Evolutionary conservation across 1,140 invertebrate species (phyloP), one percentile per base, ranked within the genome.

Genomic region (Sinonovacula constricta): DNA sequence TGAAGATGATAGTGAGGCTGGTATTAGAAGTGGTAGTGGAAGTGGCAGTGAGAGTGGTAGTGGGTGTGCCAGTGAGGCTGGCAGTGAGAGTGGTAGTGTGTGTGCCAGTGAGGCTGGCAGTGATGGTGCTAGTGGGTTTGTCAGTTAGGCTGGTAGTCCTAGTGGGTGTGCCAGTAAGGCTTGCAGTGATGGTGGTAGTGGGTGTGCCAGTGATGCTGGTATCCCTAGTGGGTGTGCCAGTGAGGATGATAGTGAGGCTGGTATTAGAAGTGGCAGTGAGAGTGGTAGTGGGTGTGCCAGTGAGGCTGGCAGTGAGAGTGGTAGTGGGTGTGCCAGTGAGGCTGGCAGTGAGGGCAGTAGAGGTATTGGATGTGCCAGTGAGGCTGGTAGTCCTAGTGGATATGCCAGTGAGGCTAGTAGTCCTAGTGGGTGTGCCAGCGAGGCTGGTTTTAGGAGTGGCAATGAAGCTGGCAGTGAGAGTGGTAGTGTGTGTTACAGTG

Each of bases 161-260:
- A 3, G 68, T 70, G 34, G 68, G 1, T 31, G 53, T 70, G 34
- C 4, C 59, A 70, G 68, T 57, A 70, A 54, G 2, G 3, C n/a
- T 57, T 36, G 68, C 33, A 70, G 53, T 70, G 18, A 54, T 56
- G 33, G 31, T 57, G 26, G 67, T 70, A 33, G 67, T 70, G 59
- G 67, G 12, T 30, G 51, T 57, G 59, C 26, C 28, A 70, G 67
- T 70, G 59, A 53, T 56, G 30, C 49, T 57, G 31, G 67, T 28
- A 57, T 26, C 59, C 56, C 18, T 57, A 59, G 53, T 63, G 18
- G 65, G 7, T 51, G 65, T 67, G 26, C 14, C 22, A 67, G 39
- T 67, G 51, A 39, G 45, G 51, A 39, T 51, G 26, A 39, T 51
- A 63, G 60, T 63, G 22, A 28, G 26, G 33, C 24, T 63, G 22